Evolutionary conservation across 2,888 invertebrate genomes (phyloP), one percentile per base, ranked within the genome.

Genomic region (Xestia c-nigrum): DNA sequence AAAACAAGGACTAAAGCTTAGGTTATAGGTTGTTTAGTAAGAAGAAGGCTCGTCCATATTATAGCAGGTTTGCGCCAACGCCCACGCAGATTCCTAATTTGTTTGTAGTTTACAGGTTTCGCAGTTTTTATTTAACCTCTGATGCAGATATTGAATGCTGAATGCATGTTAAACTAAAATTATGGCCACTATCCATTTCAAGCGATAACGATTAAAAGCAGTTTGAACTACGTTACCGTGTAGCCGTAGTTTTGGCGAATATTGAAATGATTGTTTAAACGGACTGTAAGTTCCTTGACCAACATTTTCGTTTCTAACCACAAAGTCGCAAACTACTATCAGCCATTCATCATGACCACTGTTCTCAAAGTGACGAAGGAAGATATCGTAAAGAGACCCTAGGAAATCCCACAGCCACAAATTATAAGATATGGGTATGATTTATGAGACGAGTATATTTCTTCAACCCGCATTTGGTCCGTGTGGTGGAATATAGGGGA

Each of bases 71-170:
- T 19, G 21, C 50, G 63, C n/a, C 50, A 24, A 57, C 43, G 43
- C 43, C 50, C 0, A 43, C 80, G 50, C 78, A 57, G 16, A 74
- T 40, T 65, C 57, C 16, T 24, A 14, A 38, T 38, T 73, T 50
- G 12, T 64, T 80, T 31, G n/a, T 47, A 31, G 31, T 68, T 38
- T 31, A 55, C n/a, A 5, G 16, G 12, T 16, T 31, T 24, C 5
- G 21, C 24, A 72, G 72, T n/a, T n/a, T 31, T 59, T 9, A 31
- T 59, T 14, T 24, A 31, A 31, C 57, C 24, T 31, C 31, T 59
- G 38, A 78, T 31, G 47, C 19, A 50, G n/a, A 59, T 59, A 3
- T n/a, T n/a, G n/a, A n/a, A n/a, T 31, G 31, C 16, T 24, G 7
- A 57, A 31, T 55, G 24, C 31, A 16, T 31, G 3, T 14, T 59